Percentiles rank a stretch among this genome's conserved stretches.
phyloP scores from a whole-genome alignment of 1,140 invertebrate genomes.

The Leguminivora glycinivorella region DNA sequence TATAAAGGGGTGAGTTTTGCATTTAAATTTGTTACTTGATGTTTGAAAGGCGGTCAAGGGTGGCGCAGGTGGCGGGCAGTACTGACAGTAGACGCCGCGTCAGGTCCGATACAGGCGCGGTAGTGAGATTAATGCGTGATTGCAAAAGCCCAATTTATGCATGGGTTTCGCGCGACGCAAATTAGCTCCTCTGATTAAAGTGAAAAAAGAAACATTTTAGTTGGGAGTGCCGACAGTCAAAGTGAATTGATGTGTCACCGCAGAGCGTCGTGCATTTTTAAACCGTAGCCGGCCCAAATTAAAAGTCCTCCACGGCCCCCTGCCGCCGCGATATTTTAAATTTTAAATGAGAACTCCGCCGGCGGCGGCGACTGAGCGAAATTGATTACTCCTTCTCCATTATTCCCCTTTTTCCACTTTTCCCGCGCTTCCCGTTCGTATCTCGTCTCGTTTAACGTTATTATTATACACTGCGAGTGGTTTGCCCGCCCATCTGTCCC shows the following conservation, averaged over 20 bases:
- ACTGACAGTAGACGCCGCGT: background rate
- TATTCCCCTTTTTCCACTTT: slow-evolving; percentile 77
- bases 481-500: slow-evolving; percentile 36
- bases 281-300: slow-evolving; percentile 70
- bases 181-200: slow-evolving; percentile 22
- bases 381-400: slow-evolving; percentile 78
- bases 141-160: slow-evolving; percentile 22
- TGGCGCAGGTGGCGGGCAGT: slow-evolving; percentile 2
- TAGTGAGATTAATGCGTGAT: slow-evolving; percentile 8
- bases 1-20: background rate
- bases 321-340: slow-evolving; percentile 72
- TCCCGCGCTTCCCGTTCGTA: slow-evolving; percentile 65
- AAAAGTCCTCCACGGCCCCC: slow-evolving; percentile 72
- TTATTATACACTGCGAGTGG: slow-evolving; percentile 57
- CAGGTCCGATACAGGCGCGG: background rate
- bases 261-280: slow-evolving; percentile 74
- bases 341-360: slow-evolving; percentile 75
- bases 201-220: slow-evolving; percentile 30
- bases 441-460: slow-evolving; percentile 74
- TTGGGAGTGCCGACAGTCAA: slow-evolving; percentile 54
- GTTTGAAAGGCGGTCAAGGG: background rate
- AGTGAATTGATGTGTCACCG: slow-evolving; percentile 75
- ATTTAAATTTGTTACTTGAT: background rate
- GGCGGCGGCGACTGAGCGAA: slow-evolving; percentile 73
- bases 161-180: slow-evolving; percentile 16